Base-by-base conservation (phyloP, 2,888 invertebrate genomes). In the Mactromeris polynyma region DNA sequence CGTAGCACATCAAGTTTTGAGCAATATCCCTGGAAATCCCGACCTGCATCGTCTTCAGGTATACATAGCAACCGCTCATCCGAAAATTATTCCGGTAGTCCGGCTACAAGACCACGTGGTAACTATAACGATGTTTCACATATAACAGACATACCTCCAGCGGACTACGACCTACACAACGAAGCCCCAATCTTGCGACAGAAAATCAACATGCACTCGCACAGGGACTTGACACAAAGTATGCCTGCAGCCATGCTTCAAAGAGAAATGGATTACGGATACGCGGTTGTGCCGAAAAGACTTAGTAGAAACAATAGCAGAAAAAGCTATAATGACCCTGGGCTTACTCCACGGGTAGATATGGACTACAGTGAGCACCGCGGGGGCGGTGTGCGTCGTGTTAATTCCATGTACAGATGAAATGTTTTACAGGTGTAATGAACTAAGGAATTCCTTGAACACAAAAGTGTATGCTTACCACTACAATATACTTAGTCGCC, bases 331-430 rank as follows among this genome's bases (percentile, higher is more conserved):
- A 83, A 36, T 19, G 64, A 82, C 4, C 21, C 36, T 4, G 9
- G 6, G 4, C 0, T 46, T 2, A 86, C 92, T 1, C 91, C 93
- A 14, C 89, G 91, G 0, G 88, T 90, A 31, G 90, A 90, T 83
- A 89, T 86, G 88, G 86, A 88, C 46, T 89, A 87, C 46, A 85
- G 81, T 54, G 89, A 82, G 0, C 82, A 85, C 21, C 87, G 87
- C n/a, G 89, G 85, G 17, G 78, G 82, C 26, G 90, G 86, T 17
- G 89, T 93, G 0, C 91, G 94, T 36, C 92, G 94, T 19, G 92
- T 92, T 26, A 93, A 94, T 81, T 94, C 95, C 17, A 92, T 94
- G 93, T 93, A 94, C 77, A 93, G 93, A 87, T 93, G 91, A 93
- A 87, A 82, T n/a, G n/a, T n/a, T n/a, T n/a, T 93, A 94, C 77